These are phyloP conservation scores for Cotesia congregata DNA, from an alignment of 2,888 invertebrate genomes.

Conservation along the genomic window DNA sequence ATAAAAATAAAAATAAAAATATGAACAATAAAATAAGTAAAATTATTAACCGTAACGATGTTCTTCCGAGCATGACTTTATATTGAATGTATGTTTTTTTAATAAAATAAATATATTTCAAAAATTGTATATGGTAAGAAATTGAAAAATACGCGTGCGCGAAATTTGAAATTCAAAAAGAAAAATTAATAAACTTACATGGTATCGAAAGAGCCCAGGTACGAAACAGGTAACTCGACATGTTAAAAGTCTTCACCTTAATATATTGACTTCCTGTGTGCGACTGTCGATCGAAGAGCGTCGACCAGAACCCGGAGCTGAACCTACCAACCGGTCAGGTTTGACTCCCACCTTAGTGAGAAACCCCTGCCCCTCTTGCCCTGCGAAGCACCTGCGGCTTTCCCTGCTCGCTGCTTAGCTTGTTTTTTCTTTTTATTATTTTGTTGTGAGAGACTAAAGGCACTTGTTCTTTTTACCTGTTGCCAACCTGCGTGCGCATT, in stretches of 20 bases:
- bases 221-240: conserved; percentile 20
- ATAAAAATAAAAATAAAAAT: background rate
- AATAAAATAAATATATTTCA: no score
- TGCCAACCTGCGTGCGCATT: conserved; percentile 55
- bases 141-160: background rate
- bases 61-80: background rate
- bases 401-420: conserved; percentile 23
- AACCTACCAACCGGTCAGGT: conserved; percentile 54
- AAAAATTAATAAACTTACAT: background rate
- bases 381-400: conserved; percentile 49
- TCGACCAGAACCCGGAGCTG: conserved; percentile 46
- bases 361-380: conserved; percentile 48
- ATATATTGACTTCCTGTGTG: conserved; percentile 56
- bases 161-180: background rate
- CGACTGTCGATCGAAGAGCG: conserved; percentile 59
- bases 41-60: conserved; percentile 19
- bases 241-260: conserved; percentile 42
- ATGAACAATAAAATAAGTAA: background rate
- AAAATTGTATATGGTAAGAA: no score
- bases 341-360: conserved; percentile 59
- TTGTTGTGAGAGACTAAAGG: conserved; percentile 12
- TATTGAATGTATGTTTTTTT: background rate
- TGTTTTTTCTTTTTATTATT: conserved; percentile 17
- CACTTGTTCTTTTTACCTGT: conserved; percentile 56
- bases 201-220: background rate